Evolutionary conservation across 2,888 invertebrate species (phyloP).

Genomic region (Lepas anatifera): DNA sequence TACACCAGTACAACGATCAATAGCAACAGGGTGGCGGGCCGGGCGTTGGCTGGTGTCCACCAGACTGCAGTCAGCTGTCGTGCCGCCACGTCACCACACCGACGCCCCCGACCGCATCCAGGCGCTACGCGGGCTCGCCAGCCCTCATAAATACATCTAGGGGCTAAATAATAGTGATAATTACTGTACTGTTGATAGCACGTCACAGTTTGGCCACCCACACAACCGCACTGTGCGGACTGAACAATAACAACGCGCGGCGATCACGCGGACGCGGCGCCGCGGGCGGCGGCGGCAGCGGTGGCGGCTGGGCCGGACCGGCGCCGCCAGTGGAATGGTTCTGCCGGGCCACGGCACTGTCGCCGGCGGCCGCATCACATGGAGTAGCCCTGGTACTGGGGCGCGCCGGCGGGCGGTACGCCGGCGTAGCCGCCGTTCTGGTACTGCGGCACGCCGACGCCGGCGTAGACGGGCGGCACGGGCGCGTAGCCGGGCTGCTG

Average conservation of each 20-base stretch:
- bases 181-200: conserved; percentile 4
- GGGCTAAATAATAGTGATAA: conserved; percentile 9
- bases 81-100: background rate
- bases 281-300: background rate
- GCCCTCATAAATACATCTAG: conserved; percentile 1
- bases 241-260: conserved; percentile 10
- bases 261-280: background rate
- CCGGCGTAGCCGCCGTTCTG: conserved; percentile 18
- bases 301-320: background rate
- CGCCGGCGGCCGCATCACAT: background rate
- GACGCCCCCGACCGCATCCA: too few relatives aligned
- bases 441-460: conserved; percentile 15
- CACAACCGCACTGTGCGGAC: background rate
- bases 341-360: background rate
- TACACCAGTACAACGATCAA: background rate
- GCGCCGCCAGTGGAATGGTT: conserved; percentile 1
- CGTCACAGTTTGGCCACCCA: background rate
- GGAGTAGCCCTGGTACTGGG: conserved; percentile 10
- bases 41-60: too few relatives aligned
- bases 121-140: too few relatives aligned
- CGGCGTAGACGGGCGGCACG: conserved; percentile 13
- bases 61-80: too few relatives aligned
- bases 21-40: background rate
- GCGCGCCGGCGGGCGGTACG: background rate
- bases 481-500: background rate